Evolutionary conservation across 2,888 invertebrate genomes (phyloP).

Genomic region (Unio pictorum): DNA sequence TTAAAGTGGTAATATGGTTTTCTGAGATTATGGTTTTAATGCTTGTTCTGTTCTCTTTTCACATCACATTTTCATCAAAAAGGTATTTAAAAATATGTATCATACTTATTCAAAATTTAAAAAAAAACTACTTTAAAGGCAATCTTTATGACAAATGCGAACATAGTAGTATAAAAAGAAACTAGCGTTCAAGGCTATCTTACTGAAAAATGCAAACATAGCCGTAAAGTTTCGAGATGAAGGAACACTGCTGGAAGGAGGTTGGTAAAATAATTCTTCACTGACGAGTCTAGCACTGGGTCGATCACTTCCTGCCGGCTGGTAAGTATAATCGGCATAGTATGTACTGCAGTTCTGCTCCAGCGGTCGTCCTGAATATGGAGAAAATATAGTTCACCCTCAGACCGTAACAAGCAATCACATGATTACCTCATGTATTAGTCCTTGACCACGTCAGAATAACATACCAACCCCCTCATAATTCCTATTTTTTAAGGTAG

Average conservation of each 20-base stretch:
- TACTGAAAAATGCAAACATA: constrained; percentile 78
- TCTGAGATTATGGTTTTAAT: no score
- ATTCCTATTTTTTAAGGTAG: no score
- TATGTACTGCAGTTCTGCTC: constrained; percentile 75
- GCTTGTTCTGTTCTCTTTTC: no score
- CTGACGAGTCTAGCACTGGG: constrained; percentile 76
- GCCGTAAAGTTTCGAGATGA: constrained; percentile 76
- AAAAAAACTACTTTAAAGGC: no score
- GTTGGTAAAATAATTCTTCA: constrained; percentile 71
- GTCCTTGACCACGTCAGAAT: no score
- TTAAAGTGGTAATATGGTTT: no score
- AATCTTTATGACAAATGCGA: constrained; percentile 76
- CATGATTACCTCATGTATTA: no score
- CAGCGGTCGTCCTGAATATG: constrained; percentile 72
- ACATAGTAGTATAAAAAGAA: constrained; percentile 72
- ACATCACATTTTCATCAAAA: no score
- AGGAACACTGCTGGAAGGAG: constrained; percentile 36
- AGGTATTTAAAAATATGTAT: no score
- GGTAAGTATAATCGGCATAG: constrained; percentile 76
- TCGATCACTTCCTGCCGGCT: constrained; percentile 73
- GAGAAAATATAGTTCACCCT: no score
- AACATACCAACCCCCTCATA: not conserved
- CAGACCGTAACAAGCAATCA: no score
- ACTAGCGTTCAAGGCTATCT: constrained; percentile 12
- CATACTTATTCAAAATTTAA: constrained; percentile 39